phyloP scores from a whole-genome alignment of 1,140 invertebrate genomes.

The Nautilus pompilius region DNA sequence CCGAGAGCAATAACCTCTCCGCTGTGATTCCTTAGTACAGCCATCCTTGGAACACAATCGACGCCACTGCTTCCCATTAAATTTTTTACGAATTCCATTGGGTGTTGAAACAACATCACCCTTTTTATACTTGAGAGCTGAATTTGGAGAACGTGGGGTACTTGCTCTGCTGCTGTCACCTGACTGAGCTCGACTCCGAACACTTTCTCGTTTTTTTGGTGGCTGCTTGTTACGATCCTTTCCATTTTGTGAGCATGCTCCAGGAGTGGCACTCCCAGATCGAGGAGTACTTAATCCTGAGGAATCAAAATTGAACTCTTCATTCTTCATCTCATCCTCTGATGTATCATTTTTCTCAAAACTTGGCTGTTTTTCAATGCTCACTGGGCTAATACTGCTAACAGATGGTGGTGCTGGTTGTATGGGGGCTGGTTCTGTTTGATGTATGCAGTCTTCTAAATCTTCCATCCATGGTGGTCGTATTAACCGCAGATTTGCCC shows the following conservation, averaged over 20 bases:
- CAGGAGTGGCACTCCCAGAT: slow-evolving; percentile 58
- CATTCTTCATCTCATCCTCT: slow-evolving; percentile 47
- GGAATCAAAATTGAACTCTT: slow-evolving; percentile 45
- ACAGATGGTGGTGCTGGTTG: slow-evolving; percentile 19
- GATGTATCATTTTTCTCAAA: slow-evolving; percentile 40
- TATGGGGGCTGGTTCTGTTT: slow-evolving; percentile 3
- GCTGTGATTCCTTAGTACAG: slow-evolving; percentile 97
- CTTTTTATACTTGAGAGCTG: slow-evolving; percentile 94
- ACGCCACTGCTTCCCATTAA: slow-evolving; percentile 99
- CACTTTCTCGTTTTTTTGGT: slow-evolving; percentile 43
- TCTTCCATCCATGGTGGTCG: slow-evolving; percentile 95
- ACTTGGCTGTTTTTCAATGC: slow-evolving; percentile 25
- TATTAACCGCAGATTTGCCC: slow-evolving; percentile 84
- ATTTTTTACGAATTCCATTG: slow-evolving; percentile 96
- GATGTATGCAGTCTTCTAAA: slow-evolving; percentile 64
- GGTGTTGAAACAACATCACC: slow-evolving; percentile 95
- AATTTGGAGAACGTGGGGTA: slow-evolving; percentile 57
- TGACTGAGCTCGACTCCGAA: slow-evolving; percentile 48
- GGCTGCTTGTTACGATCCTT: slow-evolving; percentile 32
- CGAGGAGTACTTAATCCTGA: slow-evolving; percentile 45
- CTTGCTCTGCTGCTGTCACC: slow-evolving; percentile 49
- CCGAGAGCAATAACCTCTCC: slow-evolving; percentile 91
- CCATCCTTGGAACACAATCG: slow-evolving; percentile 90
- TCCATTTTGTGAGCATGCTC: slow-evolving; percentile 39
- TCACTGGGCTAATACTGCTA: slow-evolving; percentile 15